Evolutionary conservation across 2,113 vertebrate genomes (phyloP), one percentile per base, ranked within the genome.

Genomic region (Helogale parvula): DNA sequence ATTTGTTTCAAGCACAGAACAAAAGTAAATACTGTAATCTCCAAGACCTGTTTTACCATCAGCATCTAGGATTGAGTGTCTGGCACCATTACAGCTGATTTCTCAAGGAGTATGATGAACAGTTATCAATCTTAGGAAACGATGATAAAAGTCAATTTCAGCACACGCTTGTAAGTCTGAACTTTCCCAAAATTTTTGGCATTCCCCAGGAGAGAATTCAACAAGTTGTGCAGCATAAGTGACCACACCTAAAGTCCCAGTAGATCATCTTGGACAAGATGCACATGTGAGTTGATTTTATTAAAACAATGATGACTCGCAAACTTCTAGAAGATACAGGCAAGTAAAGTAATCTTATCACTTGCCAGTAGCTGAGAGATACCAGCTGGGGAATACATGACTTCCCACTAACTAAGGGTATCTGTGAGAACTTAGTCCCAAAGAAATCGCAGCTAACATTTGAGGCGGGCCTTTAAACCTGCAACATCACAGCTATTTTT

Each of bases 131-230:
- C 96, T 94, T 96, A 72, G 94, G 33, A 88, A 92, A 72, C 45
- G 66, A 81, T 38, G 5, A 87, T 95, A 84, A 92, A 96, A 96
- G 65, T 47, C 38, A 79, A 82, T 94, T 93, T 93, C 80, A 95
- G 21, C 11, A 74, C 35, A 91, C 63, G 11, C 10, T 82, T 95
- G 3, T 87, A 71, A 94, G 13, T 47, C 68, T 95, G 33, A 86
- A 80, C 33, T 82, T 91, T 94, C 63, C 29, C 79, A 94, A 86
- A 38, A 35, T 23, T 69, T 91, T 94, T 90, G 50, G 15, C 66
- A 21, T 63, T 41, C 92, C 33, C 12, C 6, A 60, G 9, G 29
- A 87, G 50, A 95, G 16, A 89, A 92, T 93, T 95, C 94, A 87
- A 66, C 77, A 25, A 97, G 29, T 84, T 82, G 85, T 9, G 68